Evolutionary conservation across 2,888 invertebrate species (phyloP).

Genomic region (Atrina japonica): DNA sequence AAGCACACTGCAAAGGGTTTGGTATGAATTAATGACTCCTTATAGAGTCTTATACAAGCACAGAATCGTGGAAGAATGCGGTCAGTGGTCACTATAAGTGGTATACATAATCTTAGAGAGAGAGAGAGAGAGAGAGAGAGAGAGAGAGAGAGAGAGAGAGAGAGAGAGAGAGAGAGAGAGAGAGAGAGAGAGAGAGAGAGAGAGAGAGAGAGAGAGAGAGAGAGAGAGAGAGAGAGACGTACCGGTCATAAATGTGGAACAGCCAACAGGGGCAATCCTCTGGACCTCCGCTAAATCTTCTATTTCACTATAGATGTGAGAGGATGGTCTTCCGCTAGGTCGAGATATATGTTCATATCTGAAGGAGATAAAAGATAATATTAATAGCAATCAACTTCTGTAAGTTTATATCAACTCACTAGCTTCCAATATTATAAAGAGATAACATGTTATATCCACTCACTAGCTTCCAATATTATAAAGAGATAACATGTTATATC

Average conservation of each 20-base stretch:
- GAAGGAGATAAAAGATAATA: background rate
- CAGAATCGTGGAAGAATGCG: too few relatives aligned
- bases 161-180: background rate
- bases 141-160: conserved; percentile 1
- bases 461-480: too few relatives aligned
- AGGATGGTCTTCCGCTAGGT: background rate
- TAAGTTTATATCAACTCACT: too few relatives aligned
- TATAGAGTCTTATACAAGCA: too few relatives aligned
- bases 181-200: conserved; percentile 12
- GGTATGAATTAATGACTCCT: too few relatives aligned
- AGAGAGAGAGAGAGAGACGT: conserved; percentile 7
- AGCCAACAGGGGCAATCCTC: conserved; percentile 22
- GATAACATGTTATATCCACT: too few relatives aligned
- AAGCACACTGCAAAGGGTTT: too few relatives aligned
- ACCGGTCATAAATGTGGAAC: conserved; percentile 17
- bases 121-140: conserved; percentile 14
- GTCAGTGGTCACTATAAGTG: too few relatives aligned
- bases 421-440: too few relatives aligned
- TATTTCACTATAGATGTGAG: conserved; percentile 25
- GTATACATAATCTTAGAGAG: too few relatives aligned
- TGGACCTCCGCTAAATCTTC: background rate
- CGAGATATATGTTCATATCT: conserved; percentile 10
- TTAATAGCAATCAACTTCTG: too few relatives aligned
- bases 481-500: too few relatives aligned
- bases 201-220: conserved; percentile 18